Evolutionary conservation across 2,888 invertebrate genomes (phyloP), one percentile per base, ranked within the genome.

Genomic region (Argyresthia goedartella): DNA sequence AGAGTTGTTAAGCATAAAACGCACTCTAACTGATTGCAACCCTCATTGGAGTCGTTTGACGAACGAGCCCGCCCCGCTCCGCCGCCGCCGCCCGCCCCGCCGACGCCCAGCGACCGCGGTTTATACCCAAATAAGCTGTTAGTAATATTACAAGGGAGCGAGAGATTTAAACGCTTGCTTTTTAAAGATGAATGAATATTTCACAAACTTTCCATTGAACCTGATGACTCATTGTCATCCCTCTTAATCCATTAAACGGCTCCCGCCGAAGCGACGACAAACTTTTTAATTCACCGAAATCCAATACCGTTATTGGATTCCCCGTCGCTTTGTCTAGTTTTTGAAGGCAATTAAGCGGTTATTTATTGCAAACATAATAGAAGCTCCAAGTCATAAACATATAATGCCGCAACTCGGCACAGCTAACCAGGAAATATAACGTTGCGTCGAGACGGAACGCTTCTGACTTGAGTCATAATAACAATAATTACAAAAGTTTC

Each of bases 401-500:
- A 53, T 53, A 71, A 69, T 70, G 75, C 71, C 67, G 69, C 67
- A 69, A 76, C 76, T 77, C 69, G 53, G 68, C 60, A 65, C 35
- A 74, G 69, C 79, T 81, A 82, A 84, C 74, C 79, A 76, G 78
- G 69, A 81, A 84, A 81, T 84, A 85, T 81, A 76, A 79, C 68
- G 65, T 63, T 59, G 60, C 64, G 69, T 69, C 69, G 73, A 65
- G 73, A 60, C 68, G 70, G 69, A 71, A 73, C 73, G 76, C 70
- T 73, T 70, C 73, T 75, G 73, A 69, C 74, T 76, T 73, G 69
- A 65, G 69, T 75, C 76, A 70, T 81, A 81, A 81, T 82, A 79
- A 79, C 73, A 77, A 78, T 84, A 81, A 84, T 82, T 81, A 76
- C 81, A 67, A 80, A 85, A 86, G 70, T 84, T 82, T 74, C 67